These are phyloP conservation scores for Cylloceria caligata DNA, from an alignment of 2,888 invertebrate genomes.

Conservation along the genomic window DNA sequence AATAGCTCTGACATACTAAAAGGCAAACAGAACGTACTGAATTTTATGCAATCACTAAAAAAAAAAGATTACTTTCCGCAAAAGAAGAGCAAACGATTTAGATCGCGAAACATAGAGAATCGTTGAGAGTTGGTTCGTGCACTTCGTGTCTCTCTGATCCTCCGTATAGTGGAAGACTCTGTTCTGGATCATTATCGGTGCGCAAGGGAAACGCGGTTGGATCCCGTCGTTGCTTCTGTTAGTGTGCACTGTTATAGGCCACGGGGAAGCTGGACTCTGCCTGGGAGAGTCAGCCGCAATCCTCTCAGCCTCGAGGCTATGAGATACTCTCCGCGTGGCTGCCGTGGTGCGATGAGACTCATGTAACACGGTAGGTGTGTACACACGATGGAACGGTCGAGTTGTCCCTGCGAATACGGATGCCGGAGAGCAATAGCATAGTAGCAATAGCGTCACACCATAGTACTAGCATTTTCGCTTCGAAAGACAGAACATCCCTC, in stretches of 20 bases:
- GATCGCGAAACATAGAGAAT: constrained; percentile 9
- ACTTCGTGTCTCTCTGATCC: constrained; percentile 30
- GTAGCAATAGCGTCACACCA: constrained; percentile 8
- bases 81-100: background rate
- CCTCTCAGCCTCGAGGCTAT: constrained; percentile 37
- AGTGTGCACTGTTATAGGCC: background rate
- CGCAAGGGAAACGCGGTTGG: constrained; percentile 30
- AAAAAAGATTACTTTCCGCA: background rate
- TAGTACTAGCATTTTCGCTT: constrained; percentile 22
- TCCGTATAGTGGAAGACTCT: constrained; percentile 44
- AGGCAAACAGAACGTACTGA: too few relatives aligned
- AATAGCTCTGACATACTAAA: too few relatives aligned
- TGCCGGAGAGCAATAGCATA: constrained; percentile 10
- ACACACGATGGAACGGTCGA: constrained; percentile 21
- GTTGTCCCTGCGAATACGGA: constrained; percentile 1
- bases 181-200: constrained; percentile 49
- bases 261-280: background rate
- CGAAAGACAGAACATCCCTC: constrained; percentile 21
- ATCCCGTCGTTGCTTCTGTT: constrained; percentile 16
- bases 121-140: constrained; percentile 7
- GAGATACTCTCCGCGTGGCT: constrained; percentile 28
- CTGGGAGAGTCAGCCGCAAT: constrained; percentile 29
- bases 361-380: constrained; percentile 35
- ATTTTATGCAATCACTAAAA: background rate
- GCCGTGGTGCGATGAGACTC: constrained; percentile 35